Evolutionary conservation across 2,888 invertebrate species (phyloP).

Genomic region (Dascillus cervinus): DNA sequence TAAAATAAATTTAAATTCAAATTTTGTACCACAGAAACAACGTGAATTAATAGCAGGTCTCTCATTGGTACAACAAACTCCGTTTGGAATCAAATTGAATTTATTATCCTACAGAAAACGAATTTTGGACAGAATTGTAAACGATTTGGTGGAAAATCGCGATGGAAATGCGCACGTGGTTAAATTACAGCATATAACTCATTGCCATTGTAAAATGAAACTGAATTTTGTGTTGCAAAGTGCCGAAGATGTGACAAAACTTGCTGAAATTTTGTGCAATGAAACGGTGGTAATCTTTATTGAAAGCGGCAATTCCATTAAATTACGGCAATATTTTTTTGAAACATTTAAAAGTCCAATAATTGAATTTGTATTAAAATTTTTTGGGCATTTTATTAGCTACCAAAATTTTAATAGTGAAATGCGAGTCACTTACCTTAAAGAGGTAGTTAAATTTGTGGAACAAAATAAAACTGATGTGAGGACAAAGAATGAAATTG

Average conservation of each 20-base stretch:
- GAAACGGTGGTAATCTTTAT: constrained; percentile 19
- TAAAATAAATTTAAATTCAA: constrained; percentile 20
- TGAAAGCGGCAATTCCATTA: constrained; percentile 20
- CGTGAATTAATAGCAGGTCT: constrained; percentile 29
- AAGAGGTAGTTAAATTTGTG: no score
- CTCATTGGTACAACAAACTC: no score
- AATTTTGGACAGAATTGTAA: no score
- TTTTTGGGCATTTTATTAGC: no score
- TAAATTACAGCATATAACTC: constrained; percentile 13
- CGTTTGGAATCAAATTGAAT: no score
- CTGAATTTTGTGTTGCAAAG: constrained; percentile 24
- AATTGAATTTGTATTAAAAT: constrained; percentile 22
- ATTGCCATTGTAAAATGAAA: constrained; percentile 16
- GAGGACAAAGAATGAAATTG: no score
- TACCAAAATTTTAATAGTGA: no score
- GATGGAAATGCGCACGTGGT: constrained; percentile 5
- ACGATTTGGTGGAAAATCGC: constrained; percentile 10
- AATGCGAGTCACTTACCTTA: no score
- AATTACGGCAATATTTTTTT: constrained; percentile 29
- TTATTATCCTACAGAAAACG: no score
- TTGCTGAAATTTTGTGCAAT: constrained; percentile 23
- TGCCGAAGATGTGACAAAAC: constrained; percentile 19
- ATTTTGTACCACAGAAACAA: constrained; percentile 23
- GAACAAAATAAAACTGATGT: no score
- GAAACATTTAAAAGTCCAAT: constrained; percentile 27